Conservation (phyloP, 2,797 vertebrate genomes). For the Lacerta agilis region DNA sequence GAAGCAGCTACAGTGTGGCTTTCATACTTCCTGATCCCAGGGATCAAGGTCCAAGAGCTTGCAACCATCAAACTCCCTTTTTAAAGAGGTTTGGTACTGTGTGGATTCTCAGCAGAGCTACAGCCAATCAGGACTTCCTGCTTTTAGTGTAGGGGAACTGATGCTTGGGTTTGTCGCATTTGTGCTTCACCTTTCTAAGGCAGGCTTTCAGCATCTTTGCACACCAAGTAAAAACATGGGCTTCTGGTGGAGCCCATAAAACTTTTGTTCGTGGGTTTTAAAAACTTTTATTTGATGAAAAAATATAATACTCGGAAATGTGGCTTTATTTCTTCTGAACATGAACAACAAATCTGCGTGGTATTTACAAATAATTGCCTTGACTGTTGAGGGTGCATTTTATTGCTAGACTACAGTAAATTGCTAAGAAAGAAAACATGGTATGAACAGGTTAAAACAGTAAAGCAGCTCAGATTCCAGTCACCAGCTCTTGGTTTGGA, state of each 20-base stretch:
- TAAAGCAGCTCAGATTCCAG: slow-evolving; percentile 63
- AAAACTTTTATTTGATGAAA: slow-evolving; percentile 59
- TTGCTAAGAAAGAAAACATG: slow-evolving; percentile 43
- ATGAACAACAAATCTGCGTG: slow-evolving; percentile 55
- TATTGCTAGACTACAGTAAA: slow-evolving; percentile 68
- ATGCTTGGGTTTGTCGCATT: no score
- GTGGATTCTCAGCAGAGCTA: not conserved
- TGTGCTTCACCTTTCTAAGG: not conserved
- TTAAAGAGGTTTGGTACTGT: not conserved
- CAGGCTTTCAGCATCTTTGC: not conserved
- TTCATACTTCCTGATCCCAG: not conserved
- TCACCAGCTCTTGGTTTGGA: slow-evolving; percentile 42
- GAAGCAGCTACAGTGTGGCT: not conserved
- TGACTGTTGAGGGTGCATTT: slow-evolving; percentile 55
- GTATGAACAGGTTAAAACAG: slow-evolving; percentile 55
- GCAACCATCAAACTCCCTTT: not conserved
- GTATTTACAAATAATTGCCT: slow-evolving; percentile 64
- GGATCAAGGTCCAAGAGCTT: not conserved
- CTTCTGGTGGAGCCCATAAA: slow-evolving; percentile 47
- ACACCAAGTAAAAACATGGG: slow-evolving; percentile 47
- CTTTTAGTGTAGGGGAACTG: no score
- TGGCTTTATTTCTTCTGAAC: slow-evolving; percentile 36
- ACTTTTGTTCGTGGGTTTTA: slow-evolving; percentile 18
- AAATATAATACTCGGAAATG: slow-evolving; percentile 42
- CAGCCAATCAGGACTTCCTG: not conserved